A percentile compares a stretch with the other conserved stretches of the same genome.
phyloP scores from a whole-genome alignment of 2,888 invertebrate species.

The Drosophila affinis region DNA sequence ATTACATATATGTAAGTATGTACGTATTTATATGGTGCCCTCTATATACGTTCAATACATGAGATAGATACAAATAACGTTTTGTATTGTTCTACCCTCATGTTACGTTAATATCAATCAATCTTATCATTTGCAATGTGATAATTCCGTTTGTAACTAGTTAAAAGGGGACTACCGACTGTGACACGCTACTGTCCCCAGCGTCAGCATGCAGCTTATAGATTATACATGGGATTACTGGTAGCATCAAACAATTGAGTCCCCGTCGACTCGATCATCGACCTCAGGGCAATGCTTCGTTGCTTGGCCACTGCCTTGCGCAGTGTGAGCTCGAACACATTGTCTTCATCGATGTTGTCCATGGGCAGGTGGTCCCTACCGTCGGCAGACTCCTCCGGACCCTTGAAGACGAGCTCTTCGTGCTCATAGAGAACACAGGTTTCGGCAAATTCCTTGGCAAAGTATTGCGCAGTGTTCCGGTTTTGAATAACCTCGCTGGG shows the following conservation, averaged over 20 bases:
- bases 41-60: conserved; percentile 13
- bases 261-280: conserved; percentile 86
- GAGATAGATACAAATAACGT: conserved; percentile 19
- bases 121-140: conserved; percentile 66
- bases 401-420: conserved; percentile 66
- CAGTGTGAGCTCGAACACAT: conserved; percentile 82
- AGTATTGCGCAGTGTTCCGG: conserved; percentile 74
- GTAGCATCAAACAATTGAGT: conserved; percentile 85
- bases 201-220: conserved; percentile 46
- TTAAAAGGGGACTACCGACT: conserved; percentile 48
- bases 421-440: conserved; percentile 73
- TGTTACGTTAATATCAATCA: conserved; percentile 52
- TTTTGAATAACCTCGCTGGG: conserved; percentile 81
- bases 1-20: conserved; percentile 12
- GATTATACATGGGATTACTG: conserved; percentile 83
- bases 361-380: conserved; percentile 77
- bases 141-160: conserved; percentile 55
- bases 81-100: conserved; percentile 1
- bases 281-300: conserved; percentile 86
- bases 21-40: conserved; percentile 15
- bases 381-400: conserved; percentile 42
- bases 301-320: conserved; percentile 85
- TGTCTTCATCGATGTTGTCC: conserved; percentile 83
- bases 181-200: not conserved
- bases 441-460: conserved; percentile 74